Conservation (phyloP, 2,888 invertebrate species). For the Toxonevra muliebris region DNA sequence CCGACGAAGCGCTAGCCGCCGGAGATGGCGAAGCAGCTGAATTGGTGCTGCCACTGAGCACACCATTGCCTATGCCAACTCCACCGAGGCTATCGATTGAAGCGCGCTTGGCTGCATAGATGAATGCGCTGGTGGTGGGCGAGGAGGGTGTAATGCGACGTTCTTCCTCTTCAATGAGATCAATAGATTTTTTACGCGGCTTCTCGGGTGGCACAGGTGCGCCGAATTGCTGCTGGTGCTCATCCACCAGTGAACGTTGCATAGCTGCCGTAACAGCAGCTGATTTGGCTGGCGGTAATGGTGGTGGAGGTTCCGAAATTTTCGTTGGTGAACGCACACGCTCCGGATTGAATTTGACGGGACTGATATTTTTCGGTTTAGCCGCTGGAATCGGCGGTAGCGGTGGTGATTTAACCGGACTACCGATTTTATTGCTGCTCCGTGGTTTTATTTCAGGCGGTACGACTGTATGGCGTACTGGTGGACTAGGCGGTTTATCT, state of each 20-base stretch:
- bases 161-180: slow-evolving; percentile 56
- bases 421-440: slow-evolving; percentile 59
- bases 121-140: slow-evolving; percentile 38
- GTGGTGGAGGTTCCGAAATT: slow-evolving; percentile 53
- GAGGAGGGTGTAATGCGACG: slow-evolving; percentile 45
- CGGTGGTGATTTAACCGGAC: slow-evolving; percentile 63
- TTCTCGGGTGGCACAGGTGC: slow-evolving; percentile 60
- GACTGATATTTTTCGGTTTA: slow-evolving; percentile 63
- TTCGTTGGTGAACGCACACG: slow-evolving; percentile 61
- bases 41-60: slow-evolving; percentile 48
- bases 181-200: slow-evolving; percentile 62
- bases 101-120: slow-evolving; percentile 52
- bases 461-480: slow-evolving; percentile 53
- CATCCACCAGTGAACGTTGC: slow-evolving; percentile 51
- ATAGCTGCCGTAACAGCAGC: slow-evolving; percentile 57
- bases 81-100: slow-evolving; percentile 54
- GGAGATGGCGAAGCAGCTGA: slow-evolving; percentile 59
- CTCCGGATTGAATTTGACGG: slow-evolving; percentile 60
- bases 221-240: slow-evolving; percentile 45
- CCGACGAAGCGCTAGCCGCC: slow-evolving; percentile 63
- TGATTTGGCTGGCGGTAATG: slow-evolving; percentile 58
- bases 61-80: slow-evolving; percentile 36
- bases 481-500: slow-evolving; percentile 60
- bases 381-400: slow-evolving; percentile 62
- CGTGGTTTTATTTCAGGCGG: slow-evolving; percentile 65